Base-by-base conservation (phyloP, 2,113 vertebrate species). In the Pterocles orientalis region DNA sequence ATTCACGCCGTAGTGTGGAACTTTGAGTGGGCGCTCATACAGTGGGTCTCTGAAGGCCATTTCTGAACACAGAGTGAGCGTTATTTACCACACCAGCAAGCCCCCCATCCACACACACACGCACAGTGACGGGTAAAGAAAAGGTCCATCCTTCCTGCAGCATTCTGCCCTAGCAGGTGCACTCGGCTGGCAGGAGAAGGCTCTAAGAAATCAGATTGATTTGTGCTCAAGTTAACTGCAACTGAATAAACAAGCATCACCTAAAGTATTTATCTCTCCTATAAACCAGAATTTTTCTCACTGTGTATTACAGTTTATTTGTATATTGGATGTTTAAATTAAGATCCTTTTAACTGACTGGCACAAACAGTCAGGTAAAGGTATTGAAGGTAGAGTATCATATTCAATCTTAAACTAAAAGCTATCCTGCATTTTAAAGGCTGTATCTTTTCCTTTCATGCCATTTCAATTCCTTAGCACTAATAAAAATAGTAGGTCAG, bases 401-500 rank as follows among this genome's bases (percentile, higher is more conserved):
- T 78, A 87, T 62, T 76, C 41, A 66, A 39, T 88, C 50, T 92
- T 95, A 54, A 65, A 81, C 84, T 79, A 82, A 94, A 94, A 73
- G 43, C 75, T 81, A 57, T 29, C 36, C 53, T 64, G 56, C 26
- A 57, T 86, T 93, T 86, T 71, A 62, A 70, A 65, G 26, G 83
- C 70, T 64, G 50, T 48, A 86, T 91, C 53, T 87, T 93, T 80
- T 85, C 57, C 47, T 84, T 94, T 89, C 60, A 54, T 19, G 7
- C 45, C 68, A 92, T 53, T 56, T 82, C 76, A 81, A 7, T 57
- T 94, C 82, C 66, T 92, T 78, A 66, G 57, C 65, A 87, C 85
- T 92, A 86, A 82, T 90, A 94, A 86, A 95, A 94, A 92, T 25
- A 71, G 71, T 88, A 79, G 78, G 76, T 50, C 76, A 94, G 25